phyloP scores from a whole-genome alignment of 2,888 invertebrate genomes.

The Nephrocerus scutellatus region DNA sequence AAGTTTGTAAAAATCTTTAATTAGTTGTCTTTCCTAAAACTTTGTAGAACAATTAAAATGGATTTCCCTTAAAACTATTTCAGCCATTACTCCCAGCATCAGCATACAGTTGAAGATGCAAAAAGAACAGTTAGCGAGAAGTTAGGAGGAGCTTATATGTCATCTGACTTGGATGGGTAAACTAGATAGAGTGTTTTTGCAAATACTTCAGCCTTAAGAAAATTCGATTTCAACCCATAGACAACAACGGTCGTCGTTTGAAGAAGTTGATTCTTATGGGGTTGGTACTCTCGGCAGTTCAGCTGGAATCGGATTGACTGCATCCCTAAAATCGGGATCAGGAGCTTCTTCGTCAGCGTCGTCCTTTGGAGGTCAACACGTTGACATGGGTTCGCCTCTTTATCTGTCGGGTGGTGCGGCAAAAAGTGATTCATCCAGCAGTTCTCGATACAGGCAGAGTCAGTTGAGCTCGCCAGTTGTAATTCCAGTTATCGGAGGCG shows the following conservation, averaged over 20 bases:
- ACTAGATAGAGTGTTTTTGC: constrained; percentile 14
- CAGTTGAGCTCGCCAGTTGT: constrained; percentile 24
- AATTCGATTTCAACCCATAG: no score
- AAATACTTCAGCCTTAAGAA: constrained; percentile 28
- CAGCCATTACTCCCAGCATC: constrained; percentile 41
- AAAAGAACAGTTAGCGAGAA: constrained; percentile 29
- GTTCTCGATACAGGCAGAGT: no score
- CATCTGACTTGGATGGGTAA: constrained; percentile 20
- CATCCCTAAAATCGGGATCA: not conserved
- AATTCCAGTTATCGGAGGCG: constrained; percentile 29
- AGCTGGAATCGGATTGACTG: constrained; percentile 19
- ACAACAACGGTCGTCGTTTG: constrained; percentile 25
- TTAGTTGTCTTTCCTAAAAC: no score
- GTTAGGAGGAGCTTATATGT: constrained; percentile 15
- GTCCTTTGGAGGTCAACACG: constrained; percentile 1
- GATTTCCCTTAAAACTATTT: not conserved
- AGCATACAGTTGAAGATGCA: constrained; percentile 41
- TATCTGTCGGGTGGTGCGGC: constrained; percentile 15
- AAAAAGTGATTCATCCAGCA: no score
- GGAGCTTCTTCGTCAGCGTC: constrained; percentile 5
- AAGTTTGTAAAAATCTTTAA: no score
- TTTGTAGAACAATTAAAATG: no score
- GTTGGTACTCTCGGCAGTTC: constrained; percentile 28
- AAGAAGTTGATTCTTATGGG: constrained; percentile 32
- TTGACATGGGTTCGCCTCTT: constrained; percentile 15